phyloP scores from a whole-genome alignment of 2,888 invertebrate species.

The Tubulanus polymorphus region DNA sequence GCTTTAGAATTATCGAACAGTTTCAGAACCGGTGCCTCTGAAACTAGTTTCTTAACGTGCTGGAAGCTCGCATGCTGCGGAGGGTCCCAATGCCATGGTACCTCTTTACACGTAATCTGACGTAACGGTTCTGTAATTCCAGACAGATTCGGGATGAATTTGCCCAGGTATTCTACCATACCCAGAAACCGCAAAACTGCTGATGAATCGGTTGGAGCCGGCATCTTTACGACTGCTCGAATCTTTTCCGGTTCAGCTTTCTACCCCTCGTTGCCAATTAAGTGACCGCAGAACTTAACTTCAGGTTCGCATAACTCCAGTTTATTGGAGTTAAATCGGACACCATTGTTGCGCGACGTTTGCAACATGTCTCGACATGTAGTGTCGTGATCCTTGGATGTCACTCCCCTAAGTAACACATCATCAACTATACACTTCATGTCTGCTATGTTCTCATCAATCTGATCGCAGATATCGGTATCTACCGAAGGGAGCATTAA shows the following conservation, averaged over 20 bases:
- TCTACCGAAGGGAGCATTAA: no score
- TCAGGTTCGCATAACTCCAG: background rate
- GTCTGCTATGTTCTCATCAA: slow-evolving; percentile 20
- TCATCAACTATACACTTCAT: slow-evolving; percentile 22
- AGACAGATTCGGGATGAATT: slow-evolving; percentile 20
- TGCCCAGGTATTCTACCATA: slow-evolving; percentile 23
- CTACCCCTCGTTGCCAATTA: slow-evolving; percentile 10
- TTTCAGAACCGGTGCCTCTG: slow-evolving; percentile 10
- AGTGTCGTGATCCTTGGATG: no score
- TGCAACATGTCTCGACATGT: no score
- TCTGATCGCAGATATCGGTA: no score
- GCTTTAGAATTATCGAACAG: slow-evolving; percentile 5
- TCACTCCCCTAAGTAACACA: no score
- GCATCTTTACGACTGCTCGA: slow-evolving; percentile 16
- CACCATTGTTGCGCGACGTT: no score
- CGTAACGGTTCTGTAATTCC: slow-evolving; percentile 20
- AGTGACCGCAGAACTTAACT: slow-evolving; percentile 3
- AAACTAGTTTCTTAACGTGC: background rate
- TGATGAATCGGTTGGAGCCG: slow-evolving; percentile 15
- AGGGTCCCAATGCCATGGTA: slow-evolving; percentile 5
- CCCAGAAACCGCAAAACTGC: slow-evolving; percentile 14
- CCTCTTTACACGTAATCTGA: slow-evolving; percentile 11
- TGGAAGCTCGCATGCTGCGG: background rate
- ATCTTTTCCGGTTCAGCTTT: slow-evolving; percentile 18
- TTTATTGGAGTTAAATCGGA: background rate